Evolutionary conservation across 2,113 vertebrate species (phyloP).

Genomic region (Mormoops blainvillei): DNA sequence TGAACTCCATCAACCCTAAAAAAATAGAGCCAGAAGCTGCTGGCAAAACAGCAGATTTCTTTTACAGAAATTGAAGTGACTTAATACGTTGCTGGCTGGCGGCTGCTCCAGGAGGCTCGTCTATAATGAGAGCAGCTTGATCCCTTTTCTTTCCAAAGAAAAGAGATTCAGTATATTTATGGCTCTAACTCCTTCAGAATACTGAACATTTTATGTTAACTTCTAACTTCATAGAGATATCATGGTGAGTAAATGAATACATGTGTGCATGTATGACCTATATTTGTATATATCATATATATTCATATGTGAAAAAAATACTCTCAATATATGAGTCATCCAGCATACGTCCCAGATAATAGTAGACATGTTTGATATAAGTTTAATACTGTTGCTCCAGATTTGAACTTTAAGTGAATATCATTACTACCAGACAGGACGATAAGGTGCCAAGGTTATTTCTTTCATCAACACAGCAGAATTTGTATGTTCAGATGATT

Average conservation of each 20-base stretch:
- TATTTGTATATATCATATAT: background rate
- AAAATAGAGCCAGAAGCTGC: background rate
- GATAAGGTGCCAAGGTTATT: background rate
- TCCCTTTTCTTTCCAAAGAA: background rate
- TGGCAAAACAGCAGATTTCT: slow-evolving; percentile 1
- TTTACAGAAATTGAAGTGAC: background rate
- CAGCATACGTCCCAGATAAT: background rate
- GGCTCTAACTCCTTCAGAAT: background rate
- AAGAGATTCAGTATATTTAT: background rate
- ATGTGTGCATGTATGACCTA: background rate
- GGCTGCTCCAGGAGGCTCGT: background rate
- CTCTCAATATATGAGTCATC: background rate
- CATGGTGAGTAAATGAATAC: background rate
- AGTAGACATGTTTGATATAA: background rate
- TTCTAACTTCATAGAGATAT: background rate
- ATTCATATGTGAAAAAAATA: background rate
- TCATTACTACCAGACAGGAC: background rate
- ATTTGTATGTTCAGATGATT: background rate
- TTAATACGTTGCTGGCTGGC: background rate
- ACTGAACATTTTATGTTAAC: background rate
- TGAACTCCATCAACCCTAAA: background rate
- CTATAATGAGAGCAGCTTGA: background rate
- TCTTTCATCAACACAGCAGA: background rate
- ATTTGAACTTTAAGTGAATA: background rate
- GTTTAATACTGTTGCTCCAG: background rate